phyloP scores from a whole-genome alignment of 2,113 vertebrate species.

The Campylomormyrus numenius region DNA sequence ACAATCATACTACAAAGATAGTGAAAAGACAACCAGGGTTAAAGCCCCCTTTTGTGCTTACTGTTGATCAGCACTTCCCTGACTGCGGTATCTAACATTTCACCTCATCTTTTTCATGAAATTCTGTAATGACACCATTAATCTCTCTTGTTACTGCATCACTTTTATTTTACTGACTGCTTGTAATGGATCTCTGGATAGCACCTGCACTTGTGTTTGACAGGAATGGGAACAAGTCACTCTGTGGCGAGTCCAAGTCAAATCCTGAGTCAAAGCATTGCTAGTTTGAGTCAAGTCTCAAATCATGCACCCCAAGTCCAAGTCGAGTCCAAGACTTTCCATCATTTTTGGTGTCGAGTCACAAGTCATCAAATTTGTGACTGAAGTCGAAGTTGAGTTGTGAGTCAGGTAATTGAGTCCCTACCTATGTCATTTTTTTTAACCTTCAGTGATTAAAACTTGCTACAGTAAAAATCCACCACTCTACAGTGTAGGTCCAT shows the following conservation, averaged over 20 bases:
- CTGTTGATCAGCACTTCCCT: background rate
- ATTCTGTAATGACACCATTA: background rate
- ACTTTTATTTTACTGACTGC: too few species aligned
- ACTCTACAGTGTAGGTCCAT: background rate
- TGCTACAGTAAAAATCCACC: too few species aligned
- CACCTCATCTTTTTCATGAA: too few species aligned
- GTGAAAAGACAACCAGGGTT: background rate
- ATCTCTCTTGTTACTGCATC: too few species aligned
- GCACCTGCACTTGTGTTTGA: background rate
- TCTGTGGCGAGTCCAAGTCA: background rate
- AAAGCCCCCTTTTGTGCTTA: background rate
- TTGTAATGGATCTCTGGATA: background rate
- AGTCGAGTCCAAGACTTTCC: too few species aligned
- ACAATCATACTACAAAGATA: background rate
- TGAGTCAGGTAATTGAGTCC: too few species aligned
- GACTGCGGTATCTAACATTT: too few species aligned
- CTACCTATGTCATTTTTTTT: background rate
- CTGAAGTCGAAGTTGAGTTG: too few species aligned
- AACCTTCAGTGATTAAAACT: too few species aligned
- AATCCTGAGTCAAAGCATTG: background rate
- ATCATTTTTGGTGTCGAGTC: too few species aligned
- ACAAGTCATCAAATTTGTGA: too few species aligned
- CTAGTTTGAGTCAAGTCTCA: background rate
- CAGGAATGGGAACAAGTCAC: background rate
- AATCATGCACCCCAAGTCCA: background rate